These are phyloP conservation scores for Pseudococcus jackbeardsleyi DNA, from an alignment of 2,888 invertebrate genomes.

Conservation along the genomic window DNA sequence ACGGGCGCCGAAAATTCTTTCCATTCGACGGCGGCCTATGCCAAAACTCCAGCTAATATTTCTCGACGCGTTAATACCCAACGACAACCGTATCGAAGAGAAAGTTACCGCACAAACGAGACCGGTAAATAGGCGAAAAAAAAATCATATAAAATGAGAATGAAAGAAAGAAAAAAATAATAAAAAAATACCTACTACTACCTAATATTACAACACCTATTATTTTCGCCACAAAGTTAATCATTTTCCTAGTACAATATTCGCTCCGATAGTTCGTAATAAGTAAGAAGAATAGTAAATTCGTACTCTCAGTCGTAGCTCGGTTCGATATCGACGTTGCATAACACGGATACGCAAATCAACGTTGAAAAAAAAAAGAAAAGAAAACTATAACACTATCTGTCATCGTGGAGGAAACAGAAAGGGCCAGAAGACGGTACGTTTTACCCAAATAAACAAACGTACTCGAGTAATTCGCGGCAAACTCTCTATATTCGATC, in stretches of 20 bases:
- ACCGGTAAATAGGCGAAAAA: slow-evolving; percentile 18
- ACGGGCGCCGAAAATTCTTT: background rate
- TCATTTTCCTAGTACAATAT: slow-evolving; percentile 30
- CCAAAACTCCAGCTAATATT: background rate
- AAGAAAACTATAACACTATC: slow-evolving; percentile 15
- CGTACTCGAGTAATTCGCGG: background rate
- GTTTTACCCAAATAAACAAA: background rate
- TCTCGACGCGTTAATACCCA: background rate
- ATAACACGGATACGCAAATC: slow-evolving; percentile 31
- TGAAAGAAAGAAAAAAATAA: background rate
- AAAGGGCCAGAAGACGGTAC: background rate
- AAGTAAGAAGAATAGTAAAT: background rate
- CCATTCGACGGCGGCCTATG: background rate
- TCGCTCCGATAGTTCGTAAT: slow-evolving; percentile 30
- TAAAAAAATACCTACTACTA: background rate
- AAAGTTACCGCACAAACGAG: slow-evolving; percentile 16
- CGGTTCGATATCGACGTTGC: background rate
- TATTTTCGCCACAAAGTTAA: slow-evolving; percentile 43
- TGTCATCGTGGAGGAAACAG: background rate
- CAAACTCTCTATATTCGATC: background rate
- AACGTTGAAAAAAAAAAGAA: background rate
- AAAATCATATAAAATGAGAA: slow-evolving; percentile 16
- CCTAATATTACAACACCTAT: slow-evolving; percentile 35
- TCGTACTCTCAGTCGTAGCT: too few species aligned
- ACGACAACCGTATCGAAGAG: slow-evolving; percentile 42